phyloP scores from a whole-genome alignment of 2,888 invertebrate species.

The Eupelmus urozonus region DNA sequence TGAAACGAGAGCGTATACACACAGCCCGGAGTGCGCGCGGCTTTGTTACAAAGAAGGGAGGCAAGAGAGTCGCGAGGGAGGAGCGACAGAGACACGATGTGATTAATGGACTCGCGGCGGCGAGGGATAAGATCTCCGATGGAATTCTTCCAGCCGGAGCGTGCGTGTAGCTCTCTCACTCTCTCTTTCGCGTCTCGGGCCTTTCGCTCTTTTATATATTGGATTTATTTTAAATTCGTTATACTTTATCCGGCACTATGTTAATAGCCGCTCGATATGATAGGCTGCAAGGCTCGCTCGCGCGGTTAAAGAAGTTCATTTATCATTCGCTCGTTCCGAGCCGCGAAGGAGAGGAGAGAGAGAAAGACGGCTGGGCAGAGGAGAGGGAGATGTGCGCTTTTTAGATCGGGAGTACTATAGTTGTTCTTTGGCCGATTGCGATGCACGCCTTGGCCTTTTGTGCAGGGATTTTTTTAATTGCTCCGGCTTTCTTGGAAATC shows the following conservation, averaged over 20 bases:
- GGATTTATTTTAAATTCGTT: slow-evolving; percentile 59
- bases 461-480: no score
- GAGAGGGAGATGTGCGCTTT: no score
- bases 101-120: slow-evolving; percentile 58
- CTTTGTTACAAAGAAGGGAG: slow-evolving; percentile 31
- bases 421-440: no score
- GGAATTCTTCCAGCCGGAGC: slow-evolving; percentile 70
- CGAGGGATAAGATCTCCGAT: slow-evolving; percentile 76
- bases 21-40: slow-evolving; percentile 22
- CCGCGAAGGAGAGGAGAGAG: no score
- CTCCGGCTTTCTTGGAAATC: no score
- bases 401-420: no score
- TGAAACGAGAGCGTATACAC: slow-evolving; percentile 49
- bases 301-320: slow-evolving; percentile 75
- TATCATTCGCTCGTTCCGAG: slow-evolving; percentile 67
- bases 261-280: slow-evolving; percentile 75
- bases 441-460: no score
- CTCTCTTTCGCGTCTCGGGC: no score
- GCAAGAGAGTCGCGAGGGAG: slow-evolving; percentile 26
- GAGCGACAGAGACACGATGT: slow-evolving; percentile 58
- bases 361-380: no score
- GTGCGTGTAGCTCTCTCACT: background rate
- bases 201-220: slow-evolving; percentile 53
- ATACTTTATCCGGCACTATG: slow-evolving; percentile 73
- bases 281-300: no score